A percentile compares a stretch with the other conserved stretches of the same genome.
phyloP scores from a whole-genome alignment of 2,888 invertebrate species.

The Trissolcus japonicus region DNA sequence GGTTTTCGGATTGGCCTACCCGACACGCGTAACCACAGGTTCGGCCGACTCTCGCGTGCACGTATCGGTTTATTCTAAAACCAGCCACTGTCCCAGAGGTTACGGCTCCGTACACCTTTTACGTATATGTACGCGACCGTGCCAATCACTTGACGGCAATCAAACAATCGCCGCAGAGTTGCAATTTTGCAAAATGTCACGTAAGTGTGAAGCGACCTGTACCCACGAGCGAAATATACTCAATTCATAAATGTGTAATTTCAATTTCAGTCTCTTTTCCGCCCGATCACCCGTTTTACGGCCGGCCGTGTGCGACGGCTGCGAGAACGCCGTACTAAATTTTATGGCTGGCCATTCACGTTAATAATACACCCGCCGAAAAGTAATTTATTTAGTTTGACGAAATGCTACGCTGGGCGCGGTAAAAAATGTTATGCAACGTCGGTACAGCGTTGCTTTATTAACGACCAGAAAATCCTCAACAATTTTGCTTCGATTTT shows the following conservation, averaged over 20 bases:
- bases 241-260: conserved; percentile 51
- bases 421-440: conserved; percentile 10
- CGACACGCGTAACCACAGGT: conserved; percentile 48
- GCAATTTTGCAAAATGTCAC: conserved; percentile 45
- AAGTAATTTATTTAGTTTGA: conserved; percentile 36
- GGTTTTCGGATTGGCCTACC: conserved; percentile 42
- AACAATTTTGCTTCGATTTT: too few relatives aligned
- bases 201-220: conserved; percentile 44
- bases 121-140: conserved; percentile 9
- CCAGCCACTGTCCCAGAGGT: conserved; percentile 6
- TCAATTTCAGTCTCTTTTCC: conserved; percentile 39
- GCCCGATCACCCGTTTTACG: conserved; percentile 39
- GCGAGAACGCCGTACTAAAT: conserved; percentile 21
- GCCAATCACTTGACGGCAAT: conserved; percentile 48
- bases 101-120: neutral
- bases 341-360: conserved; percentile 32
- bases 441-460: too few relatives aligned
- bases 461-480: too few relatives aligned
- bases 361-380: conserved; percentile 35
- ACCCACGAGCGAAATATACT: conserved; percentile 16
- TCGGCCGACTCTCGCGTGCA: conserved; percentile 29
- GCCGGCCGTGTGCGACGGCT: conserved; percentile 14
- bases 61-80: conserved; percentile 35
- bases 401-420: conserved; percentile 18
- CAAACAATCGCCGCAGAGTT: conserved; percentile 21